Conservation (phyloP, 2,113 vertebrate genomes). For the Suncus etruscus region DNA sequence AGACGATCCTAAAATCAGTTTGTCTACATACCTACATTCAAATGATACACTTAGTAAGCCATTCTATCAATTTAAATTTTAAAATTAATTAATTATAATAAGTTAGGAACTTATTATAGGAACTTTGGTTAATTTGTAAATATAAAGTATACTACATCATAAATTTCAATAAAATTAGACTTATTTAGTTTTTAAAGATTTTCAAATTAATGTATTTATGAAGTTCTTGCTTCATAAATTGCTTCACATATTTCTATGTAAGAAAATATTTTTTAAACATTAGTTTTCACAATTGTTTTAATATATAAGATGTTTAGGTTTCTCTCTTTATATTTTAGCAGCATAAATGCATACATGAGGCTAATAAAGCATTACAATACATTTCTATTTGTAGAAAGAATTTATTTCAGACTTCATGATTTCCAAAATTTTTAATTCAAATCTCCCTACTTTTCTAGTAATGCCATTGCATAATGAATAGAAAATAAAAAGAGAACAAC, state of each 20-base stretch:
- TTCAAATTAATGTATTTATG: neutral
- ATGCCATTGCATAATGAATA: neutral
- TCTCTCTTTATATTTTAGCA: too few species aligned
- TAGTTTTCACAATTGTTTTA: neutral
- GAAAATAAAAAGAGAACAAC: too few species aligned
- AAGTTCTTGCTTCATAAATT: neutral
- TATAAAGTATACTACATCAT: neutral
- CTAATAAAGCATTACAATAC: neutral
- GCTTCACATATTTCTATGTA: neutral
- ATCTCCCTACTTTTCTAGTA: neutral
- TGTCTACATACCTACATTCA: rapidly evolving
- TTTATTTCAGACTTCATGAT: neutral
- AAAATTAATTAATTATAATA: neutral
- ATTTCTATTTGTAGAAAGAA: neutral
- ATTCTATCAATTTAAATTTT: neutral
- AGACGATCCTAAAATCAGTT: neutral
- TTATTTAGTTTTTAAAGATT: neutral
- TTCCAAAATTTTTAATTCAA: neutral
- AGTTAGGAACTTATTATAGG: neutral
- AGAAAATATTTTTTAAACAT: conserved; percentile 16
- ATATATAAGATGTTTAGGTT: too few species aligned
- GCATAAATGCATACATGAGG: neutral
- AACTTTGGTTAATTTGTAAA: conserved; percentile 27
- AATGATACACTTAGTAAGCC: neutral
- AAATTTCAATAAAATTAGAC: neutral